These are phyloP conservation scores for Drosophila tropicalis DNA, from an alignment of 1,140 invertebrate species.

Conservation along the genomic window DNA sequence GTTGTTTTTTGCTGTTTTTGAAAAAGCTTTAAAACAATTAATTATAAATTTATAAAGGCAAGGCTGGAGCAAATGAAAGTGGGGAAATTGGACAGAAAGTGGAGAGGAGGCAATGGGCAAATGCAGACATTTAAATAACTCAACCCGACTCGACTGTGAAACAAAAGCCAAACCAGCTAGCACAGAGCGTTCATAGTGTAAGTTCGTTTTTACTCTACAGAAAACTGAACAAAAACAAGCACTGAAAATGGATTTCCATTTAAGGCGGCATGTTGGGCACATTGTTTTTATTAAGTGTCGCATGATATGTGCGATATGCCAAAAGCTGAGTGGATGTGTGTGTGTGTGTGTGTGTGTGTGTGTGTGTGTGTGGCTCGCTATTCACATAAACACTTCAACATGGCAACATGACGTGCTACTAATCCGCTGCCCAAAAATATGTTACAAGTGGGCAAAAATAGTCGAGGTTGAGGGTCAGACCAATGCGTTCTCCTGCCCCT, in stretches of 20 bases:
- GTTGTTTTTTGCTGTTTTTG: neutral
- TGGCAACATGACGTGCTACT: slow-evolving; percentile 82
- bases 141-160: slow-evolving; percentile 17
- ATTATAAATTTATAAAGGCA: slow-evolving; percentile 77
- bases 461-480: slow-evolving; percentile 16
- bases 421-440: slow-evolving; percentile 80
- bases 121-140: slow-evolving; percentile 77
- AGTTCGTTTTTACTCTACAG: slow-evolving; percentile 23
- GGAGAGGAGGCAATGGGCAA: slow-evolving; percentile 14
- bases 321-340: slow-evolving; percentile 18
- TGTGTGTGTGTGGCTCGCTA: slow-evolving; percentile 39
- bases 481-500: neutral
- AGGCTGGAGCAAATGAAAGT: neutral
- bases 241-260: slow-evolving; percentile 82
- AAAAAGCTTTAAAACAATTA: slow-evolving; percentile 79
- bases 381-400: slow-evolving; percentile 80
- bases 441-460: slow-evolving; percentile 75
- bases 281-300: slow-evolving; percentile 83
- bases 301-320: slow-evolving; percentile 71
- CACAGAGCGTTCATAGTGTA: neutral
- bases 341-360: slow-evolving; percentile 12
- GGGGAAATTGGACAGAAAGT: neutral
- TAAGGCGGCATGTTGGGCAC: slow-evolving; percentile 77
- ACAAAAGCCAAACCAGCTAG: slow-evolving; percentile 39
- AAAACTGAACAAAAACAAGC: slow-evolving; percentile 62